A percentile compares a stretch with the other conserved stretches of the same genome.
phyloP scores from a whole-genome alignment of 2,888 invertebrate genomes.

The Pecten maximus region DNA sequence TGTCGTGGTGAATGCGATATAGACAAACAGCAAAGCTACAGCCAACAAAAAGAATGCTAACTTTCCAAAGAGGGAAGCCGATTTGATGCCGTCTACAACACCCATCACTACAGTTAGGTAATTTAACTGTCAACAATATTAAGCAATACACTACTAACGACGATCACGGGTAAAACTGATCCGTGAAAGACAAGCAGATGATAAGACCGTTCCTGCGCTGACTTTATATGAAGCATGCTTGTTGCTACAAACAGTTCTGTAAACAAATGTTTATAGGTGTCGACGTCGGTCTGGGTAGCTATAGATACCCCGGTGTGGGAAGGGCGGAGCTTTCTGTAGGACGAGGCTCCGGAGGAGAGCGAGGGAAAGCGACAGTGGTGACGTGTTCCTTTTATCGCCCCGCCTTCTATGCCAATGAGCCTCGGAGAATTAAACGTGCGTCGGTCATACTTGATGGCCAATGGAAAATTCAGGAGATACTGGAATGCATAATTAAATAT shows the following conservation, averaged over 20 bases:
- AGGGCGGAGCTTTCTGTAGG: background rate
- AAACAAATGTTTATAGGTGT: conserved; percentile 7
- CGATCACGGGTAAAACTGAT: background rate
- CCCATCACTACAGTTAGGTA: conserved; percentile 52
- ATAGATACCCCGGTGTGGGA: background rate
- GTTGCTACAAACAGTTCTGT: conserved; percentile 18
- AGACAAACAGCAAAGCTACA: conserved; percentile 57
- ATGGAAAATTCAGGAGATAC: background rate
- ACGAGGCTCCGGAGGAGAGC: background rate
- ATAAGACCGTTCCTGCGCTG: background rate
- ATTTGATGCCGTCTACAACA: conserved; percentile 60
- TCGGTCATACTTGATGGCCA: background rate
- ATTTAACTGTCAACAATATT: background rate
- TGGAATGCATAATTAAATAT: background rate
- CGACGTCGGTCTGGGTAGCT: background rate
- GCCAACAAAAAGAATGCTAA: conserved; percentile 57
- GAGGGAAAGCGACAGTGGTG: background rate
- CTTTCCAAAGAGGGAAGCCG: conserved; percentile 60
- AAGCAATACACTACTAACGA: background rate
- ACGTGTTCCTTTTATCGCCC: background rate
- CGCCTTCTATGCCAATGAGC: background rate
- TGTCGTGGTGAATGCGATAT: conserved; percentile 62
- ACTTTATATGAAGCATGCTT: conserved; percentile 14
- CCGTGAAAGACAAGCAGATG: background rate
- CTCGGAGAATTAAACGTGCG: background rate